These are phyloP conservation scores for Cydia fagiglandana DNA, from an alignment of 1,140 invertebrate species.

Conservation along the genomic window DNA sequence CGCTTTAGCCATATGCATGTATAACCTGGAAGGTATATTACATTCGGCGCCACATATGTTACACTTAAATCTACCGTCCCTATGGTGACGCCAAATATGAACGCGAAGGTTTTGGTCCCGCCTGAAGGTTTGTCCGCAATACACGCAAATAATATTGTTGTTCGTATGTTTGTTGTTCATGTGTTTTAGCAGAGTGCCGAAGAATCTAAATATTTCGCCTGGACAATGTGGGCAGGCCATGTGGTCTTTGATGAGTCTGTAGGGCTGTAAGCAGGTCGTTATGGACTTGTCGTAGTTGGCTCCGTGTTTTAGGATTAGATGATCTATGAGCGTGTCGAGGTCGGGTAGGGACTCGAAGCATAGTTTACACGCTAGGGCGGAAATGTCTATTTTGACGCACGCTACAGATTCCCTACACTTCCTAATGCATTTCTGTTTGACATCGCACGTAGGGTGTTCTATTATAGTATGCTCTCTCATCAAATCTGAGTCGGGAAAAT, in stretches of 20 bases:
- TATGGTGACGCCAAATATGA: constrained; percentile 69
- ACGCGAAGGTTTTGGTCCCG: constrained; percentile 67
- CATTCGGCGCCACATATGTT: constrained; percentile 63
- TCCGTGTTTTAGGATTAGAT: constrained; percentile 62
- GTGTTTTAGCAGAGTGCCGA: constrained; percentile 69
- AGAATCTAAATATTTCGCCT: constrained; percentile 63
- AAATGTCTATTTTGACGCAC: constrained; percentile 71
- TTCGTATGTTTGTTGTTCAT: constrained; percentile 69
- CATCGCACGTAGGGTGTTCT: constrained; percentile 64
- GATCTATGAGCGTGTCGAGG: constrained; percentile 60
- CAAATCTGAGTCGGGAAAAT: constrained; percentile 64
- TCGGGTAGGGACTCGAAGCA: constrained; percentile 62
- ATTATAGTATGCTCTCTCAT: constrained; percentile 66
- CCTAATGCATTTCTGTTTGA: constrained; percentile 63
- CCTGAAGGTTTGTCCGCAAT: constrained; percentile 67
- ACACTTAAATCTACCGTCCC: constrained; percentile 66
- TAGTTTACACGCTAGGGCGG: constrained; percentile 63
- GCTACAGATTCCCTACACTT: constrained; percentile 66
- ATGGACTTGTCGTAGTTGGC: constrained; percentile 69
- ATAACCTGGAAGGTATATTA: constrained; percentile 66
- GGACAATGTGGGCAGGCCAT: constrained; percentile 68
- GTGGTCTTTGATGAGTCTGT: constrained; percentile 64
- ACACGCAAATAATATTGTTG: constrained; percentile 71
- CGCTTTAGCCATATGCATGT: constrained; percentile 68
- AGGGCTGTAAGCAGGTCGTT: constrained; percentile 69